A percentile compares a stretch with the other conserved stretches of the same genome.
phyloP scores from a whole-genome alignment of 1,140 invertebrate species.

The Aphelenchoides avenae region DNA sequence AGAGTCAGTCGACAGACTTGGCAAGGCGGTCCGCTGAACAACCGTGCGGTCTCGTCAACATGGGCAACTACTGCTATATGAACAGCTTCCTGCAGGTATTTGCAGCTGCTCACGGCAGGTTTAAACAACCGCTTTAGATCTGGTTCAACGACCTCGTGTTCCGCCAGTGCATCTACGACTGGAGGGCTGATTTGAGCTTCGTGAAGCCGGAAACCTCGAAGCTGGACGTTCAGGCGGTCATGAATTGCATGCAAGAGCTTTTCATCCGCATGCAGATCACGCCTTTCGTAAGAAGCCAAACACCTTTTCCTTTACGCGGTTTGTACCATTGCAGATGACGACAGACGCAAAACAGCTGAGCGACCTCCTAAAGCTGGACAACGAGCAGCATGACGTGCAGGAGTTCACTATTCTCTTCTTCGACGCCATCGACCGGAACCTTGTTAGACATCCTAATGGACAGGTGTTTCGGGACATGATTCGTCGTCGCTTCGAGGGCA shows the following conservation, averaged over 20 bases:
- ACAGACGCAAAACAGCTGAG: constrained; percentile 39
- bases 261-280: constrained; percentile 51
- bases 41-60: constrained; percentile 50
- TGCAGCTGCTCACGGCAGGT: no score
- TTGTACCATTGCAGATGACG: constrained; percentile 30
- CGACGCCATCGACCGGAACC: constrained; percentile 42
- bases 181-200: constrained; percentile 30
- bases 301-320: background rate
- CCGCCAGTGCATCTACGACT: constrained; percentile 52
- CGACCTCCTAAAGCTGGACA: constrained; percentile 38
- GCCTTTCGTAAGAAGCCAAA: constrained; percentile 43
- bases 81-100: constrained; percentile 56
- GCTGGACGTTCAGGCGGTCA: constrained; percentile 51
- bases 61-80: constrained; percentile 54
- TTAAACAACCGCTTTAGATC: constrained; percentile 34
- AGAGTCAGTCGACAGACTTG: constrained; percentile 20
- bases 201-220: constrained; percentile 31
- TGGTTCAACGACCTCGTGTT: constrained; percentile 56
- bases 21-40: constrained; percentile 37
- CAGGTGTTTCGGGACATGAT: constrained; percentile 15
- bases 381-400: constrained; percentile 57
- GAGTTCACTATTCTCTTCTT: constrained; percentile 54
- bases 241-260: constrained; percentile 46
- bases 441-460: constrained; percentile 49
- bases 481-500: constrained; percentile 27